Conservation (phyloP, 2,113 vertebrate species). For the Centropus unirufus region DNA sequence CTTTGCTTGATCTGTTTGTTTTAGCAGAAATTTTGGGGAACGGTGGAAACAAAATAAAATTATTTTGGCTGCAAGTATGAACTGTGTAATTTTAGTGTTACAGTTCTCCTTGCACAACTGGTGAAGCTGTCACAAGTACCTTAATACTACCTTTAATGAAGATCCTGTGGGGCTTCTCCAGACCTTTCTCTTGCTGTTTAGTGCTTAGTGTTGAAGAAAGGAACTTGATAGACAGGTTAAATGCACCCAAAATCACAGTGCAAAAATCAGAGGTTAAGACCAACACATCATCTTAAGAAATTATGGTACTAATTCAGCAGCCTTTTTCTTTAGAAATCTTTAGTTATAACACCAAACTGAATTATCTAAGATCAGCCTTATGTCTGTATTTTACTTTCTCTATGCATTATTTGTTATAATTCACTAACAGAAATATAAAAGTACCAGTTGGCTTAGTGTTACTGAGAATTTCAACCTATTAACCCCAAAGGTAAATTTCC, state of each 20-base stretch:
- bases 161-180: neutral
- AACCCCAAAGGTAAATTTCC: neutral
- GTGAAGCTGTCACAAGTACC: neutral
- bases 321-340: neutral
- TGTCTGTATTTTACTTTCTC: neutral
- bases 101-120: neutral
- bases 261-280: neutral
- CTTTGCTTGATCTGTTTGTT: neutral
- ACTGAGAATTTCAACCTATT: neutral
- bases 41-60: neutral
- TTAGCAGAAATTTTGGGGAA: neutral
- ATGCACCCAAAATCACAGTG: neutral
- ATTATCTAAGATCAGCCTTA: neutral
- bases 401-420: neutral
- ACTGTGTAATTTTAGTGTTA: neutral
- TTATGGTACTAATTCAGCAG: neutral
- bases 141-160: neutral
- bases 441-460: neutral
- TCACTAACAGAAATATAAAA: neutral
- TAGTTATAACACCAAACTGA: neutral
- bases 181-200: neutral
- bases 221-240: neutral
- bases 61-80: neutral
- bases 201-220: neutral
- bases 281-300: neutral